These are phyloP conservation scores for Camponotus floridanus DNA, from an alignment of 1,140 invertebrate genomes.

Conservation along the genomic window DNA sequence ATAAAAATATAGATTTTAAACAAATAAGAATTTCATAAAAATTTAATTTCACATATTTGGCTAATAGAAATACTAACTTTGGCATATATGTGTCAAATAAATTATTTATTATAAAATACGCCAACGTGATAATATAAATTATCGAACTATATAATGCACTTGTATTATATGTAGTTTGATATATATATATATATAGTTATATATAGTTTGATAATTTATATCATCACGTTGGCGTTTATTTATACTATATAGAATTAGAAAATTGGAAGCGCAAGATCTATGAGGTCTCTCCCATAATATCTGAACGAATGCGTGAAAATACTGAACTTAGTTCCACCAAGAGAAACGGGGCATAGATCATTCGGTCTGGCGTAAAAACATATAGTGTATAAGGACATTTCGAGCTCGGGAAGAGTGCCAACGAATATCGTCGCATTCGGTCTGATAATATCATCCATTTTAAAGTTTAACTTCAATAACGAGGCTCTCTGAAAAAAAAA, in stretches of 20 bases:
- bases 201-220: not conserved
- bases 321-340: constrained; percentile 89
- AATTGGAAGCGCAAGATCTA: constrained; percentile 92
- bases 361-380: constrained; percentile 92
- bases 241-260: constrained; percentile 69
- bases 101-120: not conserved
- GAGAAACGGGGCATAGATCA: constrained; percentile 90
- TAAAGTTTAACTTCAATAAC: constrained; percentile 92
- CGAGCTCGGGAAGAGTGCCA: constrained; percentile 96
- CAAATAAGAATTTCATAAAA: no score
- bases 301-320: constrained; percentile 91
- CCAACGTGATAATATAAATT: not conserved
- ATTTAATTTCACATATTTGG: no score
- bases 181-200: not conserved
- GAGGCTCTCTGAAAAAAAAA: constrained; percentile 87
- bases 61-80: no score
- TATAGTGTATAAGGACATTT: constrained; percentile 95
- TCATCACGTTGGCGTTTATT: not conserved
- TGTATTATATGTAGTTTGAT: not conserved
- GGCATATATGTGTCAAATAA: no score
- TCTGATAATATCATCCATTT: constrained; percentile 91
- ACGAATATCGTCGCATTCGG: constrained; percentile 93
- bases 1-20: no score
- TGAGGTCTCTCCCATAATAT: constrained; percentile 91
- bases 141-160: not conserved